Percentiles rank a stretch among this genome's conserved stretches.
phyloP scores from a whole-genome alignment of 2,888 invertebrate genomes.

The Celastrina argiolus region DNA sequence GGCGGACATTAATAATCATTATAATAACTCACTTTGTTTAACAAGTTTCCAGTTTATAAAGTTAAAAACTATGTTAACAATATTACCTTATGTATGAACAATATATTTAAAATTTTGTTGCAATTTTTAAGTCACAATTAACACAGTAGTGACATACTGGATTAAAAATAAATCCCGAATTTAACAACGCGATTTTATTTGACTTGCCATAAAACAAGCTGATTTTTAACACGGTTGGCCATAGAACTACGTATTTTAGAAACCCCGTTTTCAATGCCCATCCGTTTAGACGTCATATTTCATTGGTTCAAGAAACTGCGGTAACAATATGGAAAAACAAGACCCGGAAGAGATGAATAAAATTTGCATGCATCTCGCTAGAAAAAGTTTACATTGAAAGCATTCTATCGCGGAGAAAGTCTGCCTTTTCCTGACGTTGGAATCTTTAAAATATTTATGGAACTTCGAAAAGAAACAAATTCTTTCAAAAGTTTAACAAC shows the following conservation, averaged over 20 bases:
- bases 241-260: not conserved
- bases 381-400: slow-evolving; percentile 2
- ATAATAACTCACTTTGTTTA: too few species aligned
- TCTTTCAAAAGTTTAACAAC: too few species aligned
- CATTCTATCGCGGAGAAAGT: not conserved
- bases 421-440: not conserved
- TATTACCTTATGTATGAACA: too few species aligned
- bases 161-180: too few species aligned
- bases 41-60: too few species aligned
- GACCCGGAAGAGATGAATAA: not conserved
- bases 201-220: not conserved
- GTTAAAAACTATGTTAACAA: too few species aligned
- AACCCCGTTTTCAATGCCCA: not conserved
- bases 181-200: too few species aligned
- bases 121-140: too few species aligned
- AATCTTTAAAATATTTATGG: not conserved
- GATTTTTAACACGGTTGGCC: not conserved
- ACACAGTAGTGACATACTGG: too few species aligned
- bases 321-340: not conserved
- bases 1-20: too few species aligned
- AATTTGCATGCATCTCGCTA: slow-evolving; percentile 1
- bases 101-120: too few species aligned
- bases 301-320: slow-evolving; percentile 1
- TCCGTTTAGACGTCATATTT: not conserved
- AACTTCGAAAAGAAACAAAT: not conserved